phyloP scores from a whole-genome alignment of 2,797 vertebrate species.

The Meda fulgida region DNA sequence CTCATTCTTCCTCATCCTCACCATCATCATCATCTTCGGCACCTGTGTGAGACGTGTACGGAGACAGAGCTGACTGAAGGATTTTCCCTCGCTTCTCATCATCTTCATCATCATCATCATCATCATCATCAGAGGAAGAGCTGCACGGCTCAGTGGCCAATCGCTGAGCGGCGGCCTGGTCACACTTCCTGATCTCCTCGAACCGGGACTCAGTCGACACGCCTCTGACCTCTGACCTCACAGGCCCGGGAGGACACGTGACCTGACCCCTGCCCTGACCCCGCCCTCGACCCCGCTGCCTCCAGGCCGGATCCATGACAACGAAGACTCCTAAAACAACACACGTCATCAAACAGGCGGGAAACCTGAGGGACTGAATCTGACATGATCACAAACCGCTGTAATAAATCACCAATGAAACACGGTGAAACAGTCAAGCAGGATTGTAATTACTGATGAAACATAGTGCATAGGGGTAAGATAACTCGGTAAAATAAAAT shows the following conservation, averaged over 20 bases:
- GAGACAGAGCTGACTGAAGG: conserved; percentile 87
- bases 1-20: neutral
- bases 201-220: conserved; percentile 82
- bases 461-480: neutral
- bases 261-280: conserved; percentile 26
- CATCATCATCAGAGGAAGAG: conserved; percentile 87
- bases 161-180: conserved; percentile 88
- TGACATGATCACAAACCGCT: neutral
- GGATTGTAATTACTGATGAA: neutral
- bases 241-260: neutral
- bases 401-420: no score
- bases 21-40: neutral
- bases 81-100: conserved; percentile 85
- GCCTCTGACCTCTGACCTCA: conserved; percentile 52
- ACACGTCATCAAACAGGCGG: neutral
- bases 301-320: conserved; percentile 87
- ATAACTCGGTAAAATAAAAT: no score
- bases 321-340: neutral
- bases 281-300: conserved; percentile 83
- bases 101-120: conserved; percentile 74
- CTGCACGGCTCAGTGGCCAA: conserved; percentile 80
- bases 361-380: neutral
- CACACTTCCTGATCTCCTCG: conserved; percentile 91
- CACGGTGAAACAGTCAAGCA: neutral
- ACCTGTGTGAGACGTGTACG: conserved; percentile 91